Evolutionary conservation across 1,140 invertebrate genomes (phyloP).

Genomic region (Nephila pilipes): DNA sequence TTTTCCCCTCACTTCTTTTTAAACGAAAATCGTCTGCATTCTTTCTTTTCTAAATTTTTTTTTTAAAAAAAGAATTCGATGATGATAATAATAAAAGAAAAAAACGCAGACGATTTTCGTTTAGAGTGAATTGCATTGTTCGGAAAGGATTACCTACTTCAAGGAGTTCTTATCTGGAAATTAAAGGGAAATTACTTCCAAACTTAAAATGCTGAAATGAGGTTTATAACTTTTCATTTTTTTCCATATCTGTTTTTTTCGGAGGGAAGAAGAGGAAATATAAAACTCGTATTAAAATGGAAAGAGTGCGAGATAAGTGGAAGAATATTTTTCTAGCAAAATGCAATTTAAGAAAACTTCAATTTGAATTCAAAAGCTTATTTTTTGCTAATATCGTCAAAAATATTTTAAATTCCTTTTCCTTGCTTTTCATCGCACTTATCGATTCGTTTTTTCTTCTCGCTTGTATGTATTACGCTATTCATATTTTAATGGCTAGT

Average conservation of each 20-base stretch:
- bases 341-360: conserved; percentile 43
- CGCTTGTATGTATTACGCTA: background rate
- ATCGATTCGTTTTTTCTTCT: background rate
- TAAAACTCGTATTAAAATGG: conserved; percentile 42
- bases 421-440: background rate
- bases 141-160: conserved; percentile 60
- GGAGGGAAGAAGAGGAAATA: conserved; percentile 4
- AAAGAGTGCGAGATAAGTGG: conserved; percentile 18
- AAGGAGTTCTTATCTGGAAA: conserved; percentile 47
- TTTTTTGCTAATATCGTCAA: conserved; percentile 4
- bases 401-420: conserved; percentile 28
- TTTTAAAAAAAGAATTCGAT: background rate
- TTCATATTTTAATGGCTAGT: no score
- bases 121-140: conserved; percentile 63
- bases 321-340: background rate
- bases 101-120: conserved; percentile 30
- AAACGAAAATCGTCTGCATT: conserved; percentile 9
- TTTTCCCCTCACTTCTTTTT: conserved; percentile 43
- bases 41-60: background rate
- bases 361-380: conserved; percentile 35
- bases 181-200: conserved; percentile 68
- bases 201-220: conserved; percentile 44
- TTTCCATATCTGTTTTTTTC: conserved; percentile 37
- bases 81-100: background rate
- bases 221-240: conserved; percentile 44